Conservation (phyloP, 2,797 vertebrate genomes). For the Brachymystax lenok region DNA sequence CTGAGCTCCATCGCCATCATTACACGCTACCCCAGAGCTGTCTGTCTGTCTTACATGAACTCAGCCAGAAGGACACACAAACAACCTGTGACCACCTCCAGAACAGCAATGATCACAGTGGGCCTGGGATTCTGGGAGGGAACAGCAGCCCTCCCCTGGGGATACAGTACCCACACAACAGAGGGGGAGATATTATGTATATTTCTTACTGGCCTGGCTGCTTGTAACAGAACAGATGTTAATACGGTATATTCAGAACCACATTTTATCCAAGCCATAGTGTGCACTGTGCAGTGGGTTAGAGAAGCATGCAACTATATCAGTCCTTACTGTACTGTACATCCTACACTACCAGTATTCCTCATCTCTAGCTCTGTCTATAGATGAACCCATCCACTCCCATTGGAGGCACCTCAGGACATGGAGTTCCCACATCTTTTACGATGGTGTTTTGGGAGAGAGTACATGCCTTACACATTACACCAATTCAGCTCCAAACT, state of each 20-base stretch:
- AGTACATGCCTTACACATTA: conserved; percentile 51
- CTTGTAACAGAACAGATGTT: neutral
- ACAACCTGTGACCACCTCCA: conserved; percentile 6
- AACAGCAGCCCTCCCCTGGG: conserved; percentile 23
- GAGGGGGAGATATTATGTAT: neutral
- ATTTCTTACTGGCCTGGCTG: neutral
- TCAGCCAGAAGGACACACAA: neutral
- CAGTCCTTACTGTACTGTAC: neutral
- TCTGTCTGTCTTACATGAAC: conserved; percentile 4
- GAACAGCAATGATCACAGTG: neutral
- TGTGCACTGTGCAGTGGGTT: conserved; percentile 12
- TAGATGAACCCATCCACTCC: conserved; percentile 35
- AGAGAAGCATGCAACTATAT: conserved; percentile 22
- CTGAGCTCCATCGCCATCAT: conserved; percentile 22
- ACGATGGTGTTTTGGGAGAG: conserved; percentile 39
- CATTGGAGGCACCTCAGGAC: conserved; percentile 8
- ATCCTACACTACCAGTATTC: conserved; percentile 33
- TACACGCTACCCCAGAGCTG: conserved; percentile 12
- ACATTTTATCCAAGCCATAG: neutral
- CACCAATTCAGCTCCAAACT: conserved; percentile 32
- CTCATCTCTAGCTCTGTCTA: conserved; percentile 14
- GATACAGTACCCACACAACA: neutral
- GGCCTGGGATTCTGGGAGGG: neutral
- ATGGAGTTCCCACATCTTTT: conserved; percentile 20
- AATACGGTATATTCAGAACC: neutral